Conservation (phyloP, 2,888 invertebrate genomes). For the Choreutis nemorana region DNA sequence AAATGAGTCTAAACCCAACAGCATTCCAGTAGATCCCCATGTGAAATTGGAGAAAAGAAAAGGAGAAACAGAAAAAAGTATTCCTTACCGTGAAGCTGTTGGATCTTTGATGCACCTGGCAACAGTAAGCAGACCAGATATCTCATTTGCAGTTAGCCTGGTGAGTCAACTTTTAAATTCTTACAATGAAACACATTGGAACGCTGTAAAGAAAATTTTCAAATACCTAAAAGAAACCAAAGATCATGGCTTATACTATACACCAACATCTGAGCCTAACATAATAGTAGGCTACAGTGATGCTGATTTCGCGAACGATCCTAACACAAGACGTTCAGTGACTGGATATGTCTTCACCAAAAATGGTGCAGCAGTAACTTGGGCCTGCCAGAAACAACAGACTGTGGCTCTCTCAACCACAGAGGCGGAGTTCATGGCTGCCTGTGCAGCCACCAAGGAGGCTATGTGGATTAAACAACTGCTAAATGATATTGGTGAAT, state of each 20-base stretch:
- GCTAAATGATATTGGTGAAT: constrained; percentile 3
- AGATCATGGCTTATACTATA: constrained; percentile 7
- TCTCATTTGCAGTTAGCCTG: constrained; percentile 10
- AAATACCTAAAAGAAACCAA: constrained; percentile 6
- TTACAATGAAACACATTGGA: constrained; percentile 9
- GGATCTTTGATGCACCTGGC: constrained; percentile 10
- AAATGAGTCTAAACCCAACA: constrained; percentile 8
- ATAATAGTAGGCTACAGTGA: constrained; percentile 10
- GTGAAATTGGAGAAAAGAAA: constrained; percentile 5
- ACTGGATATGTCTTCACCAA: constrained; percentile 9
- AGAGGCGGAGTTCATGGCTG: constrained; percentile 5
- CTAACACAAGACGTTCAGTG: constrained; percentile 5
- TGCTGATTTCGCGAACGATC: constrained; percentile 12
- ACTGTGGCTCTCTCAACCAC: constrained; percentile 3
- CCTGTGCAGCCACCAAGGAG: constrained; percentile 6
- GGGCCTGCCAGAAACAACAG: constrained; percentile 6
- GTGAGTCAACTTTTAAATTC: constrained; percentile 11
- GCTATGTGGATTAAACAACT: constrained; percentile 4
- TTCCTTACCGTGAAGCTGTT: constrained; percentile 12
- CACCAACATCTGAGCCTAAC: constrained; percentile 1
- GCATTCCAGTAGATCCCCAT: constrained; percentile 10
- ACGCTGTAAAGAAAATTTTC: constrained; percentile 10
- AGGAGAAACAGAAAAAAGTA: constrained; percentile 4
- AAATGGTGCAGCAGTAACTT: constrained; percentile 9
- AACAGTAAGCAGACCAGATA: constrained; percentile 11